Evolutionary conservation across 2,113 vertebrate species (phyloP), one percentile per base, ranked within the genome.

Genomic region (Leptosomus discolor): DNA sequence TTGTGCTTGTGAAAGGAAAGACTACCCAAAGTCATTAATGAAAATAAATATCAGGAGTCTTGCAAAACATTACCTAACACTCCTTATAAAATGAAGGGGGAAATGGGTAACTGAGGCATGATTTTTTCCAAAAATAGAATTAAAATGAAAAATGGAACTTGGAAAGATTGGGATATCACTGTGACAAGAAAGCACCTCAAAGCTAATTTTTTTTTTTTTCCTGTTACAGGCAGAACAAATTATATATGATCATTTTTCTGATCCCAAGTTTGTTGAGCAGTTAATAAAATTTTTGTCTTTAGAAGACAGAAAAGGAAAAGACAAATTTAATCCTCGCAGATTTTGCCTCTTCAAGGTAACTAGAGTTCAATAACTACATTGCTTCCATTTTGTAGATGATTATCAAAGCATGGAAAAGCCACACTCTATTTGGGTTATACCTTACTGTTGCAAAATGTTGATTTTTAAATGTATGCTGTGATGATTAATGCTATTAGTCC

Each of bases 311-410:
- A 99, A 99, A 96, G 99, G 99, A 94, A 99, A 99, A 96, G 99
- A 99, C 98, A 99, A 99, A 97, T 99, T 99, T 96, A 99, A 99
- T 97, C 99, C 99, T 79, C 99, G 99, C 85, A 98, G 99, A 90
- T 99, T 99, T 98, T 99, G 99, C 95, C 99, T 99, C 96, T 99
- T 99, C 97, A 99, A 99, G 99, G 99, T 99, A 98, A 98, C 48
- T 84, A 5, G 26, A 94, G 57, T 95, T 92, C 39, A 95, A 1
- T 48, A 82, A 76, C 29, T 78, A 63, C 50, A 53, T 58, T 48
- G 34, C 24, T 84, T 79, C 24, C 9, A 20, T 84, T 79, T 65
- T 88, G 32, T 48, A 69, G 68, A 29, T 68, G 75, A 78, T 78
- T 51, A 67, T 22, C 41, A 32, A 48, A 71, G 39, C 0, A 1